Base-by-base conservation (phyloP, 2,797 vertebrate genomes). In the Setipinna tenuifilis region DNA sequence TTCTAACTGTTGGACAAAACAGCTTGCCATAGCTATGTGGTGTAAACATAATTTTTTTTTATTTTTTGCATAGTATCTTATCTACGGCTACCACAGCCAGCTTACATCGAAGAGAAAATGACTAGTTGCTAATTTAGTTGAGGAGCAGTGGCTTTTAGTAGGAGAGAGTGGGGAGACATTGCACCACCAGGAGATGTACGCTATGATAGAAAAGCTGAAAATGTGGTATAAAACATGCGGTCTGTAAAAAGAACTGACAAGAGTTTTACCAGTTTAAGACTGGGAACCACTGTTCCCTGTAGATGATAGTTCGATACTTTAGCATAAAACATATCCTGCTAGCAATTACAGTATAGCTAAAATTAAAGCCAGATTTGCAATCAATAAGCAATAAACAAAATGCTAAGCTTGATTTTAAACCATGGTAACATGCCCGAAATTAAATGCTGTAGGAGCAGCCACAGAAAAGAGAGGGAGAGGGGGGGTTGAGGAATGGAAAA, bases 361-460 rank as follows among this genome's bases (percentile, higher is more conserved):
- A 95, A 93, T 92, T 91, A 91, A 93, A 94, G 93, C 93, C 94
- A 96, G 94, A 95, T 95, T 94, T 94, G 92, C 93, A 94, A 94
- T 96, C 94, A 96, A 95, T 96, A 96, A 95, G 95, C 94, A 95
- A 94, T 95, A 94, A 95, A 95, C 93, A 93, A 94, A 95, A 94
- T 92, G 92, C 93, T 93, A 93, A 93, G 92, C 91, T 92, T 92
- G 89, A 92, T 93, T 93, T 93, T 87, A 93, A 89, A 94, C 92
- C 92, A 92, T 91, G 92, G 89, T 93, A 94, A 95, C 94, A 89
- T 95, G 95, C 89, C 90, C 89, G 87, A 90, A 92, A 91, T 92
- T 31, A 90, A 93, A 93, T 89, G 91, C 87, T 92, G 87, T 91
- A 87, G 83, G 92, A 94, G 93, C 95, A 95, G 95, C 95, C 95